Percentiles rank a stretch among this genome's conserved stretches.
Evolutionary conservation across 2,888 invertebrate species (phyloP).

Genomic region (Nyleta sp.): DNA sequence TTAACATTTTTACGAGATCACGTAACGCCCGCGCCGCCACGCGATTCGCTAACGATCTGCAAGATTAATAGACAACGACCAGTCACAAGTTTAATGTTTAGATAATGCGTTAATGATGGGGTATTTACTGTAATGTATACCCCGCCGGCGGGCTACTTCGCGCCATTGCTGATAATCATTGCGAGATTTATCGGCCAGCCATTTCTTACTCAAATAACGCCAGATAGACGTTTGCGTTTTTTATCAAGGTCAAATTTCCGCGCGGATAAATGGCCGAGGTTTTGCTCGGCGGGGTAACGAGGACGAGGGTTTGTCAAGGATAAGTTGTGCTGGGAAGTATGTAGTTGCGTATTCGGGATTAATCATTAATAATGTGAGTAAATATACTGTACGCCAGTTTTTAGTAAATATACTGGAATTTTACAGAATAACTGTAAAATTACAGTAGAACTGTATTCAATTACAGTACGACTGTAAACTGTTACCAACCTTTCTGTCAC

Average conservation of each 20-base stretch:
- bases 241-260: slow-evolving; percentile 55
- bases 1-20: slow-evolving; percentile 80
- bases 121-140: slow-evolving; percentile 54
- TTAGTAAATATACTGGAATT: no score
- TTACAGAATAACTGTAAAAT: no score
- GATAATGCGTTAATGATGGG: slow-evolving; percentile 62
- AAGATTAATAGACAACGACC: slow-evolving; percentile 68
- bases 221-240: slow-evolving; percentile 43
- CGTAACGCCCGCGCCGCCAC: slow-evolving; percentile 70
- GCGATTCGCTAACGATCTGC: slow-evolving; percentile 70
- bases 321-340: no score
- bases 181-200: slow-evolving; percentile 31
- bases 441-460: no score
- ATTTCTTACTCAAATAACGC: slow-evolving; percentile 45
- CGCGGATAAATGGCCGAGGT: slow-evolving; percentile 14
- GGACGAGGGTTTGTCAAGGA: not conserved
- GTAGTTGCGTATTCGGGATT: no score
- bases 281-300: no score
- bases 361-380: no score
- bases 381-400: no score
- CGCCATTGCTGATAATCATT: slow-evolving; percentile 51
- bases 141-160: slow-evolving; percentile 6
- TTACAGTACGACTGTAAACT: no score
- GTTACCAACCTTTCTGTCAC: no score
- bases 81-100: slow-evolving; percentile 62